Evolutionary conservation across 2,888 invertebrate species (phyloP), one percentile per base, ranked within the genome.

Genomic region (Nephrotoma appendiculata): DNA sequence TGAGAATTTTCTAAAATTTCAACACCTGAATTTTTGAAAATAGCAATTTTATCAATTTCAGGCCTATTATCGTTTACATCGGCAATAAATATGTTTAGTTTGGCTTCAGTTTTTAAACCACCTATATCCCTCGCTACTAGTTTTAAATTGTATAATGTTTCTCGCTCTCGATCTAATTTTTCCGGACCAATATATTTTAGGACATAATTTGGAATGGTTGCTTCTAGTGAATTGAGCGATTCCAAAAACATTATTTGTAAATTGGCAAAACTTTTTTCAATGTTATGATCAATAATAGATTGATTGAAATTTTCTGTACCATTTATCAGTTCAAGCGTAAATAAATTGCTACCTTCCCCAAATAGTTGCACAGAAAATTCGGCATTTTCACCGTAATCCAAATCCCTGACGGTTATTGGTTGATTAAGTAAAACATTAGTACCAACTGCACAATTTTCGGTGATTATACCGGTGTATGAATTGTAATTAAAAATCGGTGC

Each of bases 41-140:
- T 94, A 0, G 94, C 92, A 88, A 96, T 94, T 89, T 95, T 94
- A 87, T 93, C 93, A 89, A 96, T 96, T 86, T 92, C 92, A 0
- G 96, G 96, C 12, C 94, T 90, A 90, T 97, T 97, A 90, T 97
- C 97, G 89, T 98, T 98, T 89, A 95, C 95, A 90, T 98, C 98
- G 5, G 94, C 93, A 41, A 97, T 92, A 0, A 92, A 92, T 84
- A 98, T 94, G 0, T 93, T 94, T 7, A 98, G 90, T 89, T 94
- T 94, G 0, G 95, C 95, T 90, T 95, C 95, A 0, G 95, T 95
- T 86, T 94, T 94, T 11, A 97, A 90, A 83, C 96, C 96, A 6
- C 96, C 96, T 90, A 93, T 94, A 89, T 97, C 97, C 88, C 94
- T 94, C 4, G 97, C 97, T 1, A 96, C 93, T 71, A 97, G 91